Evolutionary conservation across 2,888 invertebrate species (phyloP).

Genomic region (Aphodius granarius): DNA sequence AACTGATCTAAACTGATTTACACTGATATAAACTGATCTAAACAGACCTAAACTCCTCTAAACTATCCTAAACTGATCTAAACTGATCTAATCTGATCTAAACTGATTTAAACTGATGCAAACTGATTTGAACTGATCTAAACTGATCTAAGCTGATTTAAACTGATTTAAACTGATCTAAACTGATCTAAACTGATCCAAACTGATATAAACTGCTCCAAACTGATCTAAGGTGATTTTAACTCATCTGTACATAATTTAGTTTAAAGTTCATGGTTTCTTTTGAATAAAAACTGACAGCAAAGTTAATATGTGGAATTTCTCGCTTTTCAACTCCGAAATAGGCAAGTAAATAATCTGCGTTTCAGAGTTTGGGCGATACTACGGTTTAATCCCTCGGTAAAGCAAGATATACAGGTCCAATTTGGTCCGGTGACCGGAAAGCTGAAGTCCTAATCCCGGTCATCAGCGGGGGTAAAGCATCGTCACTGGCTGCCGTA

Average conservation of each 20-base stretch:
- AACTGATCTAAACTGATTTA: too few relatives aligned
- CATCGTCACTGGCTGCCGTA: not conserved
- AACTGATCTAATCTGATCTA: too few relatives aligned
- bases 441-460: conserved; percentile 26
- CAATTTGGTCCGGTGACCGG: conserved; percentile 44
- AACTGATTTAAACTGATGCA: too few relatives aligned
- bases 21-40: too few relatives aligned
- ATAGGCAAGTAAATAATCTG: not conserved
- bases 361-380: not conserved
- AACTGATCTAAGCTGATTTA: too few relatives aligned
- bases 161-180: too few relatives aligned
- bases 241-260: not conserved
- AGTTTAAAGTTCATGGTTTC: not conserved
- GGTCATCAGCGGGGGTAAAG: not conserved
- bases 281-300: conserved; percentile 31
- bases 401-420: conserved; percentile 51
- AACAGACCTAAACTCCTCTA: too few relatives aligned
- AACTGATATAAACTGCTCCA: too few relatives aligned
- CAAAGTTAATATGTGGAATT: not conserved
- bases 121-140: too few relatives aligned
- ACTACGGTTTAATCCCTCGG: conserved; percentile 42
- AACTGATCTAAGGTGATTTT: too few relatives aligned
- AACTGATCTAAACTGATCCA: too few relatives aligned
- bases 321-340: not conserved
- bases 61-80: too few relatives aligned